Evolutionary conservation across 1,140 invertebrate genomes (phyloP), one percentile per base, ranked within the genome.

Genomic region (Streblospio benedicti): DNA sequence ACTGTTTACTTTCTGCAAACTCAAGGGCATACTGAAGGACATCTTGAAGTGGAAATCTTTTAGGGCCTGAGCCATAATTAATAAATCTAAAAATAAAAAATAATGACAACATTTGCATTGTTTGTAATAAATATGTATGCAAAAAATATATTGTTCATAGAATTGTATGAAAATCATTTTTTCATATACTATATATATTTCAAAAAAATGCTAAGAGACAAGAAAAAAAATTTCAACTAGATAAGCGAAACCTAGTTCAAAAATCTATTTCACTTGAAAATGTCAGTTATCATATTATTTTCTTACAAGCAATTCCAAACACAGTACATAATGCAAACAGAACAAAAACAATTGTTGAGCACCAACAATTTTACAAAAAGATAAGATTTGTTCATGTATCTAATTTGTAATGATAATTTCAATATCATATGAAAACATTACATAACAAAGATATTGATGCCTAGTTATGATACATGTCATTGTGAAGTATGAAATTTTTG

Each of bases 11-110:
- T 62, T 74, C 67, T 12, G 70, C 73, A 68, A 75, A 76, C 44
- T 79, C 75, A 41, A 79, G 69, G 38, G 75, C 72, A 64, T 73
- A 78, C 16, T 74, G 68, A 14, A 79, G 60, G 4, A 78, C 71
- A 64, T 79, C 76, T 54, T 72, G 71, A 18, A 79, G 66, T 4
- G 77, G 77, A 50, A 74, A 72, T 23, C 74, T 61, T 60, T 77
- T 77, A 45, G 61, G 65, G 30, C 76, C 74, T 25, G 71, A 72
- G 14, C 75, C 76, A 64, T 76, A 79, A 67, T 75, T 71, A 28
- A 75, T 63, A 67, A 74, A 78, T 61, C 76, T 78, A 61, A 20
- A 62, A 64, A 47, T 55, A 51, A 51, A 44, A n/a, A 55, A 14
- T 20, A 35, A 55, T 12, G n/a, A 18, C 4, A 58, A 35, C 53